Conservation (phyloP, 2,113 vertebrate species). For the Alectura lathami region DNA sequence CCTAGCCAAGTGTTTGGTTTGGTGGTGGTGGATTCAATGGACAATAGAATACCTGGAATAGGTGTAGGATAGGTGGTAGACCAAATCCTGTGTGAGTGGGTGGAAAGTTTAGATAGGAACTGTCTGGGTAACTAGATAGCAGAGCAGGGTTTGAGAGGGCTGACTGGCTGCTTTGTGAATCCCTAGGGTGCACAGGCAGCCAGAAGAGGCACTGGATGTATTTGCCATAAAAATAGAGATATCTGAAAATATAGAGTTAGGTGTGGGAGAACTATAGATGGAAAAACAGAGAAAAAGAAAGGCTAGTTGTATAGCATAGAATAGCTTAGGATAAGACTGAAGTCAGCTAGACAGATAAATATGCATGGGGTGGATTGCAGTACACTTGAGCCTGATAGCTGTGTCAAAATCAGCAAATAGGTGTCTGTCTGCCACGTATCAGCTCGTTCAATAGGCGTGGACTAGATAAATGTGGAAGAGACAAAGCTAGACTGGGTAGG, state of each 20-base stretch:
- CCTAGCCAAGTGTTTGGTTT: background rate
- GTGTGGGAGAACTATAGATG: background rate
- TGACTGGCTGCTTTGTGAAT: rapidly evolving
- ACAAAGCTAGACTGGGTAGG: background rate
- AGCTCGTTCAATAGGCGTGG: background rate
- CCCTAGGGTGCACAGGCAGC: rapidly evolving
- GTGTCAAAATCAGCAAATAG: background rate
- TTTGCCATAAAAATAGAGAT: background rate
- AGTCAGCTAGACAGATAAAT: background rate
- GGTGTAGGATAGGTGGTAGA: background rate
- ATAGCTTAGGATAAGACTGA: background rate
- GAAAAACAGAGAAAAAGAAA: rapidly evolving
- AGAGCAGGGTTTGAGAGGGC: background rate
- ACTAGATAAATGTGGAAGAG: background rate
- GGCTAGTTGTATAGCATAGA: background rate
- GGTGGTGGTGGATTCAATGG: background rate
- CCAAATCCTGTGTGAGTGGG: background rate
- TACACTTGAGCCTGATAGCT: background rate
- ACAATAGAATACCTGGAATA: background rate
- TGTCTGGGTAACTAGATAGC: background rate
- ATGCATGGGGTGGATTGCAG: background rate
- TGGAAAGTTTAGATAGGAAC: background rate
- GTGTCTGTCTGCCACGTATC: background rate
- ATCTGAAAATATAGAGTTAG: background rate
- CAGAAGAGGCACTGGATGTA: background rate